Evolutionary conservation across 2,888 invertebrate species (phyloP), one percentile per base, ranked within the genome.

Genomic region (Morinoia aosen): DNA sequence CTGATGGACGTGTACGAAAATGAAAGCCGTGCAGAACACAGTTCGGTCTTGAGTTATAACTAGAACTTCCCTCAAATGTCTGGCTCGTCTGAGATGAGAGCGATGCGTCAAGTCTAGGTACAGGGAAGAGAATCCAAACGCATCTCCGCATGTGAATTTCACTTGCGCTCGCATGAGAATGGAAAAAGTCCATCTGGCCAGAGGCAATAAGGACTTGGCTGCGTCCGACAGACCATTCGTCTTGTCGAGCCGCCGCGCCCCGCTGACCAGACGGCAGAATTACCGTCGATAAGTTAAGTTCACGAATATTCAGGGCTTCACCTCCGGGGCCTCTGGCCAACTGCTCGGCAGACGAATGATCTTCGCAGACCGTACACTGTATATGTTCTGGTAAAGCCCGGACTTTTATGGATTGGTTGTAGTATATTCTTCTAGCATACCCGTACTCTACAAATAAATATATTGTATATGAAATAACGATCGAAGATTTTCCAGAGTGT

Each of bases 141-240:
- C 76, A 8, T 76, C 16, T 33, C 76, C 25, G 76, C 25, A 16
- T 33, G 25, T 8, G 76, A 76, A 76, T 76, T 76, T 76, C 76
- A 76, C 25, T 76, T 76, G 8, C 10, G 8, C 25, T 76, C 25
- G 76, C 76, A 76, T 76, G 76, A 76, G 33, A 33, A 76, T 19
- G 76, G 76, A 76, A 76, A 76, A 76, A 76, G 76, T 76, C 76
- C 76, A 76, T 76, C 76, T 76, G 76, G 76, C 12, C 76, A 25
- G 76, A 76, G 76, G 76, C 76, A 76, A 76, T 76, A 76, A 76
- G 76, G 76, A 76, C 76, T 33, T 76, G 76, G 33, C 76, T 76
- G 76, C 76, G 33, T 33, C 76, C 8, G 76, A 76, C 76, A 76
- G 76, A 76, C 76, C 76, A 76, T 76, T 76, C 76, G 76, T 76